phyloP scores from a whole-genome alignment of 2,797 vertebrate genomes.

The Coregonus sp. region DNA sequence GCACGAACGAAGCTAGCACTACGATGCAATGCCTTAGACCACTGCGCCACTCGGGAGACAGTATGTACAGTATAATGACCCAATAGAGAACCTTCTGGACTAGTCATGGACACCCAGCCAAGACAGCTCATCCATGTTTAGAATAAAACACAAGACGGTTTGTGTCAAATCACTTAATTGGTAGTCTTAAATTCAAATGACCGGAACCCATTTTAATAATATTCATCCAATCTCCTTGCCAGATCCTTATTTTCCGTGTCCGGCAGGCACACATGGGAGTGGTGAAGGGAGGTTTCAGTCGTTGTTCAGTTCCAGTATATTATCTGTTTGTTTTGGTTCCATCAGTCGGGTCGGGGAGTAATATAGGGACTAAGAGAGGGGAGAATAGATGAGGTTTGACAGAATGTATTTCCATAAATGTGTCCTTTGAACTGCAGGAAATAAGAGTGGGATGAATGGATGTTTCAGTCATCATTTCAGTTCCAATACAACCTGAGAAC shows the following conservation, averaged over 20 bases:
- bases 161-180: constrained; percentile 44
- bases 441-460: no score
- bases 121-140: constrained; percentile 52
- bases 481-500: no score
- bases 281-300: not conserved
- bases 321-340: not conserved
- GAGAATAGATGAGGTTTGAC: no score
- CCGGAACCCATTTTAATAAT: constrained; percentile 32
- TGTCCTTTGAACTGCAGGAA: no score
- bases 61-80: constrained; percentile 24
- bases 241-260: constrained; percentile 27
- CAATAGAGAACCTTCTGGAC: constrained; percentile 33
- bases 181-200: constrained; percentile 39
- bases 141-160: constrained; percentile 17
- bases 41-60: no score
- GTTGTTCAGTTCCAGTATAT: constrained; percentile 8
- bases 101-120: constrained; percentile 32
- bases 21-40: no score
- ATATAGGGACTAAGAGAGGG: no score
- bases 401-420: no score
- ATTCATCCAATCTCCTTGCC: constrained; percentile 37
- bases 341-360: not conserved
- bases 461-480: no score
- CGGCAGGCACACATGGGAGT: constrained; percentile 29
- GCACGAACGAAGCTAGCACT: no score